phyloP scores from a whole-genome alignment of 2,797 vertebrate species.

The Craterocephalus amniculus region DNA sequence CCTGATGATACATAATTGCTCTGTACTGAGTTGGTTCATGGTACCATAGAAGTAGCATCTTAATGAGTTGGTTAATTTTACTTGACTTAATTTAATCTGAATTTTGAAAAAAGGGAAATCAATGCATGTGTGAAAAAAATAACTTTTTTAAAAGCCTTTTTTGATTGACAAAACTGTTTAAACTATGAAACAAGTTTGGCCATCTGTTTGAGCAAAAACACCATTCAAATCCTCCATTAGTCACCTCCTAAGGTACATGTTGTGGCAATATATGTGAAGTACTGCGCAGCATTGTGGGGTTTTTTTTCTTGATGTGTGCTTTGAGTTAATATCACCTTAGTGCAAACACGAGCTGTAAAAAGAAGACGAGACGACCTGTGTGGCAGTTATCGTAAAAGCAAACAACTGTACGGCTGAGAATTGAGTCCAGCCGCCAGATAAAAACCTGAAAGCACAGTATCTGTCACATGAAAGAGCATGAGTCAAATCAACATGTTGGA shows the following conservation, averaged over 20 bases:
- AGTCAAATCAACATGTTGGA: conserved; percentile 18
- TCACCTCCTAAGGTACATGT: background rate
- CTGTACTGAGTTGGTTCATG: background rate
- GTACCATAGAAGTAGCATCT: background rate
- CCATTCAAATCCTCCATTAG: background rate
- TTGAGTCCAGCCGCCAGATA: conserved; percentile 34
- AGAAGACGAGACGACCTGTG: conserved; percentile 3
- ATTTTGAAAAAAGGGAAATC: background rate
- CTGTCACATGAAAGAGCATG: conserved; percentile 24
- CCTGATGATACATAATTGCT: conserved; percentile 9
- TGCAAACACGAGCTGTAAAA: conserved; percentile 8
- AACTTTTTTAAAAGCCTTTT: background rate
- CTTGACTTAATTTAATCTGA: background rate
- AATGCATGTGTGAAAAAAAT: background rate
- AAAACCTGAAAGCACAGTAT: conserved; percentile 47
- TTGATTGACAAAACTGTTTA: background rate
- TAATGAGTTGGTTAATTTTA: background rate
- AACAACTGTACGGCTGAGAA: conserved; percentile 25
- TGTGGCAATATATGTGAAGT: background rate
- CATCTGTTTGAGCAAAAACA: background rate
- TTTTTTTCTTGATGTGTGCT: conserved; percentile 4
- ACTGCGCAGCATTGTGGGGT: background rate
- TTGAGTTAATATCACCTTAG: conserved; percentile 5
- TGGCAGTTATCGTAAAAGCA: conserved; percentile 1
- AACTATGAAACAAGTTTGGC: background rate